Evolutionary conservation across 2,888 invertebrate species (phyloP).

Genomic region (Drosophila setosimentum): DNA sequence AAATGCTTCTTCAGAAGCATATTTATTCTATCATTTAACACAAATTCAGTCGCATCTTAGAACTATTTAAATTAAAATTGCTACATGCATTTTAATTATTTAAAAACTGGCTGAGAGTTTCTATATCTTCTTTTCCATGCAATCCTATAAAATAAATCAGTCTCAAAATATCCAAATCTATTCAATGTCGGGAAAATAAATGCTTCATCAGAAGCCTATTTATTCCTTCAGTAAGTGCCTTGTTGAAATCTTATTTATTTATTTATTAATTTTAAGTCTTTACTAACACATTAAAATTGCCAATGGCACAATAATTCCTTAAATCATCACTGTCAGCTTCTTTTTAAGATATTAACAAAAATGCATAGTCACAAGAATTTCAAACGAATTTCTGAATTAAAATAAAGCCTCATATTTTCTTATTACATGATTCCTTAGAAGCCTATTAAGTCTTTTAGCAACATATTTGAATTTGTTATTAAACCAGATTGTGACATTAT

Average conservation of each 20-base stretch:
- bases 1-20: not conserved
- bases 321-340: rapidly evolving
- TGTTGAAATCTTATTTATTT: not conserved
- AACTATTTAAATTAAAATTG: too few relatives aligned
- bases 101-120: too few relatives aligned
- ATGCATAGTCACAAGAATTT: not conserved
- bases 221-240: not conserved
- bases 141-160: too few relatives aligned
- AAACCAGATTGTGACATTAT: rapidly evolving
- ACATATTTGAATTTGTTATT: not conserved
- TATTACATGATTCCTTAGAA: not conserved
- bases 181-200: not conserved
- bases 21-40: not conserved
- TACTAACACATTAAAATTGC: not conserved
- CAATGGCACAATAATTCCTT: not conserved
- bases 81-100: too few relatives aligned
- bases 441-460: too few relatives aligned
- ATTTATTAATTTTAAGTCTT: not conserved
- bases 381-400: not conserved
- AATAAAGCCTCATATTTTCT: not conserved
- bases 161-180: not conserved
- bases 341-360: not conserved
- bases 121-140: too few relatives aligned
- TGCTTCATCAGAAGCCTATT: not conserved
- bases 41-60: too few relatives aligned